These are phyloP conservation scores for Pogonus chalceus DNA, from an alignment of 1,140 invertebrate genomes.

Conservation along the genomic window DNA sequence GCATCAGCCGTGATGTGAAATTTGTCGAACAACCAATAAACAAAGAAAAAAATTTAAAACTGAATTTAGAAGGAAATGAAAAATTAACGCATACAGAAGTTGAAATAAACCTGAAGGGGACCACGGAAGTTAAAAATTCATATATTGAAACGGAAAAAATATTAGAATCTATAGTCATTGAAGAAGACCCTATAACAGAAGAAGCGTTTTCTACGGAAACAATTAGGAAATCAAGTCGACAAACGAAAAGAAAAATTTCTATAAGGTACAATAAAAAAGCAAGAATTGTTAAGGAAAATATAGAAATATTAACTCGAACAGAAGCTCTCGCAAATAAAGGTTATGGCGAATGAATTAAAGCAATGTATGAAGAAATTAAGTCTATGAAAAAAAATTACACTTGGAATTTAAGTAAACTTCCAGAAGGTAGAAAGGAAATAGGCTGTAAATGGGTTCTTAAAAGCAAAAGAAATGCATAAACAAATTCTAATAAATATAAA, in stretches of 20 bases:
- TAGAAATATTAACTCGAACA: neutral
- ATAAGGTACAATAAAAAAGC: neutral
- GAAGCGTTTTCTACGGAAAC: no score
- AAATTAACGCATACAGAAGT: no score
- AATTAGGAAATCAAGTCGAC: neutral
- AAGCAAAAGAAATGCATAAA: neutral
- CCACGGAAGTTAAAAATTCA: no score
- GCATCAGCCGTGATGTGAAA: no score
- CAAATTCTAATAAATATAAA: constrained; percentile 26
- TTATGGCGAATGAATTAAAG: neutral
- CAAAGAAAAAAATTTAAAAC: no score
- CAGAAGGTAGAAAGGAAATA: neutral
- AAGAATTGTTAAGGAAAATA: neutral
- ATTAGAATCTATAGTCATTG: no score
- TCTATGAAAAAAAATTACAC: neutral
- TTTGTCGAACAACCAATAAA: no score
- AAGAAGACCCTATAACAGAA: no score
- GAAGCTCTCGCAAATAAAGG: neutral
- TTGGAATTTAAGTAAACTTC: neutral
- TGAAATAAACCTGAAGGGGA: no score
- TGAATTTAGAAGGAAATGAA: no score
- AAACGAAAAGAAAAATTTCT: neutral
- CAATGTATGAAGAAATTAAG: neutral
- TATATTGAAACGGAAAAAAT: no score
- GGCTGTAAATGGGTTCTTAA: neutral